These are phyloP conservation scores for Hippocampus kuda DNA, from an alignment of 2,797 vertebrate genomes.

Conservation along the genomic window DNA sequence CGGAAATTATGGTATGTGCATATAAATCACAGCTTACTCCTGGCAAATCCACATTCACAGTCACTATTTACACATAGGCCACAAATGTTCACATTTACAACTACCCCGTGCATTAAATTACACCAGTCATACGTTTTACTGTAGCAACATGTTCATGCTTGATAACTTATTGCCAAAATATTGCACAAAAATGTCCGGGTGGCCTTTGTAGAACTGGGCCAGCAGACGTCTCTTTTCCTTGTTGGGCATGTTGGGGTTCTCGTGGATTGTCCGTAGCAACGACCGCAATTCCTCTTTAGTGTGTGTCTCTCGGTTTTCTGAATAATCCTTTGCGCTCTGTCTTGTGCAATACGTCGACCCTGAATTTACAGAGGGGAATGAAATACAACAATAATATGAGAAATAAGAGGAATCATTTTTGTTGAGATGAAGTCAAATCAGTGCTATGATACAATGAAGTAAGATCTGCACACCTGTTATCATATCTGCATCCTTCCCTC, in stretches of 20 bases:
- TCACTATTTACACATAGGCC: slow-evolving; percentile 37
- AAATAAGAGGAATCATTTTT: neutral
- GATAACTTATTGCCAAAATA: slow-evolving; percentile 85
- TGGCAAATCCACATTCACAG: slow-evolving; percentile 38
- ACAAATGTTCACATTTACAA: slow-evolving; percentile 36
- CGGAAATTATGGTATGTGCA: neutral
- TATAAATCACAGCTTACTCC: slow-evolving; percentile 35
- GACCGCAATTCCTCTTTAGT: slow-evolving; percentile 81
- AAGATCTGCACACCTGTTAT: slow-evolving; percentile 67
- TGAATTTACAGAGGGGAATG: slow-evolving; percentile 35
- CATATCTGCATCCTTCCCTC: slow-evolving; percentile 74
- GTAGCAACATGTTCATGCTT: slow-evolving; percentile 56
- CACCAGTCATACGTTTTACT: slow-evolving; percentile 32
- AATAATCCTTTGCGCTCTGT: slow-evolving; percentile 65
- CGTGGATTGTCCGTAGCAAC: slow-evolving; percentile 79
- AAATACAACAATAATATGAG: neutral
- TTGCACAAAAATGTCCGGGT: slow-evolving; percentile 85
- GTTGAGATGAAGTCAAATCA: neutral
- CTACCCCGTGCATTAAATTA: slow-evolving; percentile 23
- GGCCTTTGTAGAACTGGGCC: slow-evolving; percentile 85
- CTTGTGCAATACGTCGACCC: slow-evolving; percentile 78
- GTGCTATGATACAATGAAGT: neutral
- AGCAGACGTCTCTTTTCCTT: slow-evolving; percentile 85
- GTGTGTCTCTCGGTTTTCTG: slow-evolving; percentile 67
- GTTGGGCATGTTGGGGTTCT: slow-evolving; percentile 76